Percentiles rank a stretch among this genome's conserved stretches.
Conservation (phyloP, 2,888 invertebrate genomes). For the Corythucha ciliata region DNA sequence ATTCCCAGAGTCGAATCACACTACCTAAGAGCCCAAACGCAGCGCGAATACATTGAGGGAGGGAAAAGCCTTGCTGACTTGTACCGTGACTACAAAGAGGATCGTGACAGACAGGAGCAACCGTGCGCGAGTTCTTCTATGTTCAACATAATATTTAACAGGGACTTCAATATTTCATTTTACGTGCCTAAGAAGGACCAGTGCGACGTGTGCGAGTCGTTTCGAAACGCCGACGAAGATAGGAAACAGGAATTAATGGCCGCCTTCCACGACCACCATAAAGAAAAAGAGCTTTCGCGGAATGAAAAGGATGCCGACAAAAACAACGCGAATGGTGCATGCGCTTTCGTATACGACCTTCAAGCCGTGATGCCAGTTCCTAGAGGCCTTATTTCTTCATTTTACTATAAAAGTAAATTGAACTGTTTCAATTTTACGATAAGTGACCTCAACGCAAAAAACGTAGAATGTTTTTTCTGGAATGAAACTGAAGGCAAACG, state of each 20-base stretch:
- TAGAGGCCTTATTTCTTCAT: slow-evolving; percentile 1
- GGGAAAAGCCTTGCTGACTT: slow-evolving; percentile 30
- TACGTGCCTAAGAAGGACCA: slow-evolving; percentile 10
- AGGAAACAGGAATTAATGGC: slow-evolving; percentile 31
- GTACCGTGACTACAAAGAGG: slow-evolving; percentile 12
- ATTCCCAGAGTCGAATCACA: slow-evolving; percentile 37
- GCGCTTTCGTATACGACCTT: neutral
- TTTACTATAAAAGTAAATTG: slow-evolving; percentile 32
- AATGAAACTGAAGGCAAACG: slow-evolving; percentile 29
- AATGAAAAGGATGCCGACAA: slow-evolving; percentile 30
- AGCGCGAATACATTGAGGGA: slow-evolving; percentile 36
- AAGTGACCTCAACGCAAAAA: slow-evolving; percentile 26
- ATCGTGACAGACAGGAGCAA: slow-evolving; percentile 7
- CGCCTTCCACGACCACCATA: slow-evolving; percentile 32
- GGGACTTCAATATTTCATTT: slow-evolving; percentile 13
- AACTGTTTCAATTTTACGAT: slow-evolving; percentile 31
- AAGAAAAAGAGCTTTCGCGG: slow-evolving; percentile 31
- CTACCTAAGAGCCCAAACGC: slow-evolving; percentile 34
- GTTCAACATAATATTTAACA: slow-evolving; percentile 8
- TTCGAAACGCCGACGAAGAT: slow-evolving; percentile 35
- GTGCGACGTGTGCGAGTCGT: slow-evolving; percentile 22
- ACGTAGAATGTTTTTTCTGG: slow-evolving; percentile 33
- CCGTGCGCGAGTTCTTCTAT: slow-evolving; percentile 16
- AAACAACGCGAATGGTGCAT: neutral
- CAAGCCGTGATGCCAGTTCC: slow-evolving; percentile 5